These are phyloP conservation scores for Schizaphis graminum DNA, from an alignment of 2,888 invertebrate species.

Conservation along the genomic window DNA sequence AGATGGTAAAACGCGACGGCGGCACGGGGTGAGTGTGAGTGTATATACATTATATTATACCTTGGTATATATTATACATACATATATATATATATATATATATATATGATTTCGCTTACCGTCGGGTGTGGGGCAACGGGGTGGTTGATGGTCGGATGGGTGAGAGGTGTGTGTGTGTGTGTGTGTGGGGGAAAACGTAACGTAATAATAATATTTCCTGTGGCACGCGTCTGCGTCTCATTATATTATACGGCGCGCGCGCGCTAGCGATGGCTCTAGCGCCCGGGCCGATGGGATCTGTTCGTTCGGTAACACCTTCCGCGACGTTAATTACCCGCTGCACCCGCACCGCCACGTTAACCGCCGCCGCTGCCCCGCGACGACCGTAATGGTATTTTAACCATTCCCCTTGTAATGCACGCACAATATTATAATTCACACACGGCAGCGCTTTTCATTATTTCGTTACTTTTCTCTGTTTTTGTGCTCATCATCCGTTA, in stretches of 20 bases:
- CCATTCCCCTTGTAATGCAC: not conserved
- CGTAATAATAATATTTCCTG: conserved; percentile 64
- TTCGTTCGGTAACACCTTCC: conserved; percentile 54
- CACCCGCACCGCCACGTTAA: not conserved
- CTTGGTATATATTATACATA: not conserved
- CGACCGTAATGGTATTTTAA: conserved; percentile 50
- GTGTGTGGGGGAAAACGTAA: not conserved
- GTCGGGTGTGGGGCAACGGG: not conserved
- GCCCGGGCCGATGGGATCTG: conserved; percentile 40
- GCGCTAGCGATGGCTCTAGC: not conserved
- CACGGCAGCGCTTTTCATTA: not conserved
- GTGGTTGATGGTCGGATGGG: not conserved
- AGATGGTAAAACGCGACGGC: conserved; percentile 48
- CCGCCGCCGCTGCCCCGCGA: not conserved
- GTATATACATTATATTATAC: not conserved
- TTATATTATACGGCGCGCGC: conserved; percentile 51
- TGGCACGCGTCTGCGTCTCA: conserved; percentile 66
- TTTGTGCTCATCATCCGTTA: not conserved
- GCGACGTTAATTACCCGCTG: conserved; percentile 59
- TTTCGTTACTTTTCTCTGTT: not conserved
- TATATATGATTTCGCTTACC: not conserved
- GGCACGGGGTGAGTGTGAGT: not conserved
- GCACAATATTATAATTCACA: not conserved
- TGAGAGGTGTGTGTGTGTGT: not conserved
- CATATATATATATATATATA: no score